Evolutionary conservation across 2,888 invertebrate species (phyloP).

Genomic region (Caenorhabditis imperialis): DNA sequence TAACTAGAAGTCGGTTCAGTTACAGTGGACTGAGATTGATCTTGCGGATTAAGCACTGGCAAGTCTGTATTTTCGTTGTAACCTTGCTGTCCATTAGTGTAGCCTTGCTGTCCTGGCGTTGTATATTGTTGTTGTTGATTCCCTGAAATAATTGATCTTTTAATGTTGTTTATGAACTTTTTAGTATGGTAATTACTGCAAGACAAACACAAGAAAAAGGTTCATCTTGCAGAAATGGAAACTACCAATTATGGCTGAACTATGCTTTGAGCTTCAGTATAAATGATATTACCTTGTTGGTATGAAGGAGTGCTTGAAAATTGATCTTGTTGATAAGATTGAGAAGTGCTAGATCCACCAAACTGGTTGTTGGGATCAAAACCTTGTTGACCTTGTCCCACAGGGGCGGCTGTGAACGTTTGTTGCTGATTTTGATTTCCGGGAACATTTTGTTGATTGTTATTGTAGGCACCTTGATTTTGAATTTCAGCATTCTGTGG

Average conservation of each 20-base stretch:
- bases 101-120: neutral
- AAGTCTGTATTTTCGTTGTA: slow-evolving; percentile 3
- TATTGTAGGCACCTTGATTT: no score
- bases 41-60: no score
- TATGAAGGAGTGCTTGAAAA: slow-evolving; percentile 22
- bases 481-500: slow-evolving; percentile 2
- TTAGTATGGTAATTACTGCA: no score
- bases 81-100: slow-evolving; percentile 17
- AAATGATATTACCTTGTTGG: slow-evolving; percentile 34
- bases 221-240: no score
- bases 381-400: slow-evolving; percentile 9
- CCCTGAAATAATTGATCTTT: slow-evolving; percentile 18
- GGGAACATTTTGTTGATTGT: slow-evolving; percentile 2
- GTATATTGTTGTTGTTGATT: slow-evolving; percentile 21
- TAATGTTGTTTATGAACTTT: no score
- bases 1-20: no score
- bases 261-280: no score
- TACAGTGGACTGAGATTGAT: no score
- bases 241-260: no score
- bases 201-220: no score
- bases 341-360: neutral
- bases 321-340: neutral
- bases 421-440: slow-evolving; percentile 15
- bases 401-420: slow-evolving; percentile 8
- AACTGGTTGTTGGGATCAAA: no score